Percentiles rank a stretch among this genome's conserved stretches.
These are phyloP conservation scores for Coecobrya sp. DNA, from an alignment of 2,888 invertebrate species.

Conservation along the genomic window DNA sequence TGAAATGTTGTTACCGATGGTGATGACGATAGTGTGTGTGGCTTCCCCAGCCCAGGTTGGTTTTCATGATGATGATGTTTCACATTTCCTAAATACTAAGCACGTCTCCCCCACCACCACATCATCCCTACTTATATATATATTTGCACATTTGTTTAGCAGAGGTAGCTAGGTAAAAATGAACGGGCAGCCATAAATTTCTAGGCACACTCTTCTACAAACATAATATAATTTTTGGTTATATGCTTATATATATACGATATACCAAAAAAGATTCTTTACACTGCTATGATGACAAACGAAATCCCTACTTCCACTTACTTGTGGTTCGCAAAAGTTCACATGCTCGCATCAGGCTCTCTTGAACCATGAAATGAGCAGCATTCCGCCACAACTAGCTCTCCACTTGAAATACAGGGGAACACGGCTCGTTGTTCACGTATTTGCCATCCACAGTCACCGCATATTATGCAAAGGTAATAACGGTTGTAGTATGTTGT, in stretches of 20 bases:
- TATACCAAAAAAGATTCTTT: conserved; percentile 22
- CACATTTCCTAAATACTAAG: conserved; percentile 25
- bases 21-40: neutral
- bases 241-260: neutral
- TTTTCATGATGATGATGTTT: conserved; percentile 42
- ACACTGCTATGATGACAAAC: conserved; percentile 69
- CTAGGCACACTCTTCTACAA: neutral
- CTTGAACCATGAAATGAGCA: conserved; percentile 80
- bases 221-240: conserved; percentile 52
- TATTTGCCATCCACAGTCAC: neutral
- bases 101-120: neutral
- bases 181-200: conserved; percentile 7
- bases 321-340: conserved; percentile 78
- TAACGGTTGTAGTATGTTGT: neutral
- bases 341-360: conserved; percentile 71
- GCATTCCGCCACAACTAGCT: conserved; percentile 61
- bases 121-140: conserved; percentile 1
- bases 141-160: conserved; percentile 1
- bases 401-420: conserved; percentile 2
- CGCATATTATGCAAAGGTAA: neutral
- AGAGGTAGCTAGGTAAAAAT: conserved; percentile 11
- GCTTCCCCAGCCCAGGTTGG: neutral
- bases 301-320: conserved; percentile 78
- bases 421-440: conserved; percentile 39
- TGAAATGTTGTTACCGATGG: neutral